Conservation (phyloP, 2,888 invertebrate genomes). For the Himalopsyche kuldschensis region DNA sequence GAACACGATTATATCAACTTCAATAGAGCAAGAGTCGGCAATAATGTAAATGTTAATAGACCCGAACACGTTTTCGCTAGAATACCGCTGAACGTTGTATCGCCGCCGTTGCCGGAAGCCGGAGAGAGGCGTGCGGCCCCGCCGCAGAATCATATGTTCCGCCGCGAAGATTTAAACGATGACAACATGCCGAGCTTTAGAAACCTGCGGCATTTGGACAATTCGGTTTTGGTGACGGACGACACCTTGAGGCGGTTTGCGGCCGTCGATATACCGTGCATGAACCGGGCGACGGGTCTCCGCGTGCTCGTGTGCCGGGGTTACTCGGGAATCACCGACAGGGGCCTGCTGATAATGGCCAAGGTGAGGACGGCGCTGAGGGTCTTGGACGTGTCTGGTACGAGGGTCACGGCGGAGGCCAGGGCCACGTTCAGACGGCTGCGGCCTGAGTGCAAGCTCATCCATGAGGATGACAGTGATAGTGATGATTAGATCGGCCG, state of each 20-base stretch:
- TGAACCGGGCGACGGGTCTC: not conserved
- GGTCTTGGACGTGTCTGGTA: slow-evolving; percentile 68
- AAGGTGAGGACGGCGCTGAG: slow-evolving; percentile 62
- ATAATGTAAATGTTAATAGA: no score
- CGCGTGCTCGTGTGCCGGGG: slow-evolving; percentile 58
- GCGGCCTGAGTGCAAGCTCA: slow-evolving; percentile 63
- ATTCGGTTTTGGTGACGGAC: not conserved
- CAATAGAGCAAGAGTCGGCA: no score
- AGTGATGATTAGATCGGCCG: not conserved
- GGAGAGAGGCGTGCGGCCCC: no score
- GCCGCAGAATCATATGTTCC: slow-evolving; percentile 46
- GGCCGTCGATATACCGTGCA: not conserved
- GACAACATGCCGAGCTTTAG: slow-evolving; percentile 33
- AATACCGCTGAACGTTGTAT: no score
- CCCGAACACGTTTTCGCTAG: no score
- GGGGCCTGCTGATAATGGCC: slow-evolving; percentile 62
- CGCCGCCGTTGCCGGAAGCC: no score
- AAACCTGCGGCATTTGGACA: slow-evolving; percentile 45
- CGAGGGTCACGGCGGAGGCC: slow-evolving; percentile 64
- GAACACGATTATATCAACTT: no score
- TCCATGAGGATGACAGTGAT: slow-evolving; percentile 11
- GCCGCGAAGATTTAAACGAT: slow-evolving; percentile 44
- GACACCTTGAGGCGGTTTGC: not conserved
- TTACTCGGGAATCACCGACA: slow-evolving; percentile 65
- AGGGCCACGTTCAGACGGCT: slow-evolving; percentile 62